Percentiles rank a stretch among this genome's conserved stretches.
phyloP scores from a whole-genome alignment of 2,888 invertebrate genomes.

The Eupithecia insigniata region DNA sequence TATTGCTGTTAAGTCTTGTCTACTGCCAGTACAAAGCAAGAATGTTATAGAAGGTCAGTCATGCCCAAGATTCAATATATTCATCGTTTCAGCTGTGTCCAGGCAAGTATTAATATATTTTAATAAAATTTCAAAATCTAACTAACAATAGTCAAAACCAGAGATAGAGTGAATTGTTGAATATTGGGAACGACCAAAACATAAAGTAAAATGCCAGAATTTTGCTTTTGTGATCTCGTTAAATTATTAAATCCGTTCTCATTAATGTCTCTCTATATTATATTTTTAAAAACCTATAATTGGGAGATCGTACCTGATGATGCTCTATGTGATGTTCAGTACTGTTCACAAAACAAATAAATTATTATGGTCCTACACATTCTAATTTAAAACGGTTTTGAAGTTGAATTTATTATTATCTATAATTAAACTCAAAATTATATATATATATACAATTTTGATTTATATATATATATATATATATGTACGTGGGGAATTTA shows the following conservation, averaged over 20 bases:
- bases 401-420: neutral
- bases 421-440: neutral
- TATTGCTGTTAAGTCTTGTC: neutral
- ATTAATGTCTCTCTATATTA: too few relatives aligned
- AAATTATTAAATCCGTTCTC: neutral
- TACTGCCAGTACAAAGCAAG: neutral
- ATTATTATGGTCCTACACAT: neutral
- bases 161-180: neutral
- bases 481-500: too few relatives aligned
- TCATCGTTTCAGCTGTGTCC: neutral
- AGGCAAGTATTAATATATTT: too few relatives aligned
- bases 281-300: too few relatives aligned
- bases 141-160: too few relatives aligned
- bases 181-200: neutral
- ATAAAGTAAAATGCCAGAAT: neutral
- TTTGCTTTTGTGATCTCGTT: neutral
- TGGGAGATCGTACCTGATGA: too few relatives aligned
- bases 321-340: too few relatives aligned
- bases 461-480: too few relatives aligned
- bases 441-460: too few relatives aligned
- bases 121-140: too few relatives aligned
- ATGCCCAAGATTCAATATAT: neutral
- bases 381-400: neutral
- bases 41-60: neutral
- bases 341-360: too few relatives aligned